These are phyloP conservation scores for Macquaria australasica DNA, from an alignment of 2,113 vertebrate species.

Conservation along the genomic window DNA sequence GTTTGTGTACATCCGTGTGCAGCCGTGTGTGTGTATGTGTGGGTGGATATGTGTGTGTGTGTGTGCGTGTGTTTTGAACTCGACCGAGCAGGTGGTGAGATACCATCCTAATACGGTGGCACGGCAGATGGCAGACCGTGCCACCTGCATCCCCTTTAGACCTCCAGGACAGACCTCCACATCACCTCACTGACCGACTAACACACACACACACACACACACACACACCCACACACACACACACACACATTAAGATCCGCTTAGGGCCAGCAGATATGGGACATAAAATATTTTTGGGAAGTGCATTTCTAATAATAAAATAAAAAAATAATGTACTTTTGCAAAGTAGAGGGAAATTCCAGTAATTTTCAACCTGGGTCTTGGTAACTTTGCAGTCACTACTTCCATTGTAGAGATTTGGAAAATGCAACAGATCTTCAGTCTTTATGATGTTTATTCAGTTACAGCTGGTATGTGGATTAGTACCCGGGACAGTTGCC, in stretches of 20 bases:
- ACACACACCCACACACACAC: conserved; percentile 46
- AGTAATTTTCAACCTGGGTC: not conserved
- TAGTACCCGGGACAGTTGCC: conserved; percentile 19
- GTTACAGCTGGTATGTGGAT: conserved; percentile 44
- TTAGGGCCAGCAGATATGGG: conserved; percentile 29
- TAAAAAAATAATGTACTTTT: not conserved
- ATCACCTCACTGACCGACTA: conserved; percentile 54
- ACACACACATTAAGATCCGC: conserved; percentile 39
- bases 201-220: conserved; percentile 38
- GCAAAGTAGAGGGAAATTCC: not conserved
- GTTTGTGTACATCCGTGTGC: conserved; percentile 25
- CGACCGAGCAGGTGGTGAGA: conserved; percentile 66
- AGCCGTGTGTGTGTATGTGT: not conserved
- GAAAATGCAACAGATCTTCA: not conserved
- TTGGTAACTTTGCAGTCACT: not conserved
- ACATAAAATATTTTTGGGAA: conserved; percentile 10
- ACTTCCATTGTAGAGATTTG: not conserved
- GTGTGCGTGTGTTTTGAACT: conserved; percentile 40
- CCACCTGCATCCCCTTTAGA: conserved; percentile 76
- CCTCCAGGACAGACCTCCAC: conserved; percentile 60
- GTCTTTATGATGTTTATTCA: conserved; percentile 24
- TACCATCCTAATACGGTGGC: conserved; percentile 60
- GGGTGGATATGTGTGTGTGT: conserved; percentile 11
- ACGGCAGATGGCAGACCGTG: conserved; percentile 62
- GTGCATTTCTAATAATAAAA: not conserved